These are phyloP conservation scores for Garra rufa DNA, from an alignment of 2,113 vertebrate genomes.

Conservation along the genomic window DNA sequence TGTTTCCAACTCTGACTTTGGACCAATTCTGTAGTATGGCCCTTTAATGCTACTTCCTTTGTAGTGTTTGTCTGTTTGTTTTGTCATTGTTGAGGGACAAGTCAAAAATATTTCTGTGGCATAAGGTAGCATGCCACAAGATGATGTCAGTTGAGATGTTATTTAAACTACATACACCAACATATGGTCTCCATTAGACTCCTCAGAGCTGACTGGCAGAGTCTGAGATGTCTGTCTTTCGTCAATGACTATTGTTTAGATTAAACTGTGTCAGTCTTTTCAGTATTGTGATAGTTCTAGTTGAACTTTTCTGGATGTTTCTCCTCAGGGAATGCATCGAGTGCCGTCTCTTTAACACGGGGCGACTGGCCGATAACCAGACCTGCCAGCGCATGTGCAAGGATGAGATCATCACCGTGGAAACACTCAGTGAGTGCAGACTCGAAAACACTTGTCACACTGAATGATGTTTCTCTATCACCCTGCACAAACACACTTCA, in stretches of 20 bases:
- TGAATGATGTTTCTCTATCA: not conserved
- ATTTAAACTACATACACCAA: not conserved
- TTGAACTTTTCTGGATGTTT: not conserved
- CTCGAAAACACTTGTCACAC: not conserved
- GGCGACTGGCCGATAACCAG: conserved; percentile 89
- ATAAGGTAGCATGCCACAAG: not conserved
- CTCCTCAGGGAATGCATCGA: conserved; percentile 90
- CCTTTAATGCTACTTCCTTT: not conserved
- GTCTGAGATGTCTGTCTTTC: not conserved
- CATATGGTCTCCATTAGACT: conserved; percentile 2
- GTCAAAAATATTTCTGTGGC: not conserved
- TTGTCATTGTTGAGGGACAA: not conserved
- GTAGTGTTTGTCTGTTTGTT: not conserved
- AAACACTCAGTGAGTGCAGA: conserved; percentile 83
- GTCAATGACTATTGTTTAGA: not conserved
- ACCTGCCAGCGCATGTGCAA: conserved; percentile 94
- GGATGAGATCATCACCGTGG: conserved; percentile 89
- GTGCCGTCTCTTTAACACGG: conserved; percentile 87
- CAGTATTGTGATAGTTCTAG: not conserved
- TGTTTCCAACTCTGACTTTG: no score
- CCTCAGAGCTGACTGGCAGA: not conserved
- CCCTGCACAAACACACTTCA: not conserved
- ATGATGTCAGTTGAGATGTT: not conserved
- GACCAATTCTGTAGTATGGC: no score
- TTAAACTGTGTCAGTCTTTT: not conserved